Conservation (phyloP, 2,888 invertebrate genomes). For the Willowsia nigromaculata region DNA sequence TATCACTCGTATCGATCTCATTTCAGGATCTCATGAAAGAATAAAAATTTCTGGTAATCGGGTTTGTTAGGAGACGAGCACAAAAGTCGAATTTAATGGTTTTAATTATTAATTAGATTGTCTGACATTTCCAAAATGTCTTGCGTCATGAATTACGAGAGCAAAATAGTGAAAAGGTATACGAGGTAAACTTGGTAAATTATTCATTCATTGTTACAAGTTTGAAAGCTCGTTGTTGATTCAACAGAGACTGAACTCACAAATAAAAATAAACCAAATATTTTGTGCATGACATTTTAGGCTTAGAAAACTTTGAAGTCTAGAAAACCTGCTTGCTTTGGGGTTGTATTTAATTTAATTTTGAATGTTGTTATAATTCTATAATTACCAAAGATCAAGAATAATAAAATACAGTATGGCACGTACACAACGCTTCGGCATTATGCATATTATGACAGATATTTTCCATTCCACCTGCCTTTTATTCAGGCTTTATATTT, state of each 20-base stretch:
- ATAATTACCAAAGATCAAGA: background rate
- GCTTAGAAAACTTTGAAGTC: too few relatives aligned
- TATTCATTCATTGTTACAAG: background rate
- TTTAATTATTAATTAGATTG: slow-evolving; percentile 16
- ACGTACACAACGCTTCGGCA: background rate
- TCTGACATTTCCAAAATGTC: background rate
- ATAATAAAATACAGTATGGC: background rate
- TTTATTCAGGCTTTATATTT: slow-evolving; percentile 20
- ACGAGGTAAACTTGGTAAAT: background rate
- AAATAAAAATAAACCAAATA: too few relatives aligned
- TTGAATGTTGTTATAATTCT: too few relatives aligned
- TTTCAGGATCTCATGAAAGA: slow-evolving; percentile 26
- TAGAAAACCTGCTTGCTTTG: too few relatives aligned
- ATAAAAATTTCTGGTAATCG: background rate
- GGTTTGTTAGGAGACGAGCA: background rate
- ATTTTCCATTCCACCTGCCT: slow-evolving; percentile 1
- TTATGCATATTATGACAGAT: background rate
- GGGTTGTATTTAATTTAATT: too few relatives aligned
- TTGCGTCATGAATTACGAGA: background rate
- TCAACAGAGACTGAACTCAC: too few relatives aligned
- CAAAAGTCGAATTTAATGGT: background rate
- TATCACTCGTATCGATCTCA: background rate
- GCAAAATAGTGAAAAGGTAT: background rate
- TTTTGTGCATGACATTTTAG: too few relatives aligned
- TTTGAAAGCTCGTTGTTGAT: too few relatives aligned